These are phyloP conservation scores for Phalacrocorax carbo DNA, from an alignment of 2,113 vertebrate species.

Conservation along the genomic window DNA sequence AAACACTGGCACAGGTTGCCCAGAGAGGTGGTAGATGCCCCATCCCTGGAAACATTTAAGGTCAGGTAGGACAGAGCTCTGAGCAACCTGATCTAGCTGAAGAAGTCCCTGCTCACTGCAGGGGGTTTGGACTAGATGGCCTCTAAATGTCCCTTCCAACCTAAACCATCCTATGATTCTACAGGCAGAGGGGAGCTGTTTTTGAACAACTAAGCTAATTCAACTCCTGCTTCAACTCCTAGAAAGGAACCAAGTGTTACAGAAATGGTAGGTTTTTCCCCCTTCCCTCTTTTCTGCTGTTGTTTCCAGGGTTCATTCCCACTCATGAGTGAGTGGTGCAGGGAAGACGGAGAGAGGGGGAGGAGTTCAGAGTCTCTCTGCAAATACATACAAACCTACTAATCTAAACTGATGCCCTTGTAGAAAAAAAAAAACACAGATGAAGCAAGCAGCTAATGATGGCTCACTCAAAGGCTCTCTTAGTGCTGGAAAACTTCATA, in stretches of 20 bases:
- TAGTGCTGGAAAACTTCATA: slow-evolving; percentile 92
- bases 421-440: background rate
- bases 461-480: slow-evolving; percentile 53
- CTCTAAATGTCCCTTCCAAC: no score
- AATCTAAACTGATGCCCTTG: background rate
- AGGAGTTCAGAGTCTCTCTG: background rate
- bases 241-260: background rate
- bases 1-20: no score
- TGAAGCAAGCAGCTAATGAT: slow-evolving; percentile 28
- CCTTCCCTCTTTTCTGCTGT: background rate
- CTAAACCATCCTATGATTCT: background rate
- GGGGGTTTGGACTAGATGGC: no score
- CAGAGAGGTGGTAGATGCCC: no score
- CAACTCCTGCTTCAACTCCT: background rate
- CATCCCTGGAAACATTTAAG: no score
- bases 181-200: background rate
- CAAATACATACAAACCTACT: background rate
- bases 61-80: no score
- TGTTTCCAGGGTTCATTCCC: background rate
- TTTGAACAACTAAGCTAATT: background rate
- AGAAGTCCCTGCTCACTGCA: no score
- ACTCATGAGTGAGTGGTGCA: background rate
- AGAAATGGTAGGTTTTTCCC: background rate
- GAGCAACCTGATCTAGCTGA: no score
- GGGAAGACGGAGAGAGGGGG: background rate